These are phyloP conservation scores for Varecia variegata DNA, from an alignment of 2,797 vertebrate genomes.

Conservation along the genomic window DNA sequence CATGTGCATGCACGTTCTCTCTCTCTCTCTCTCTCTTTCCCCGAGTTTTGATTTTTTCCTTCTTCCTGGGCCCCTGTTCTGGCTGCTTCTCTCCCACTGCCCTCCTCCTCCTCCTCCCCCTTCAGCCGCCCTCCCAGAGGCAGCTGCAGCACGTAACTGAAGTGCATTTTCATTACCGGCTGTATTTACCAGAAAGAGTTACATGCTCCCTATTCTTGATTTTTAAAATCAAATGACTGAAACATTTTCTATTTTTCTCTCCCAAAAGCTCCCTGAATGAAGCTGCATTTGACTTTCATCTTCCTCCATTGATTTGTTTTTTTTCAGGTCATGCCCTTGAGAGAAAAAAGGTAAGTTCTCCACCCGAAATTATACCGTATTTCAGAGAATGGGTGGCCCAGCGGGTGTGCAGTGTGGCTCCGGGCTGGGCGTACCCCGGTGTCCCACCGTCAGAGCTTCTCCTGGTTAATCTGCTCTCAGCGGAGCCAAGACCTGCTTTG, in stretches of 20 bases:
- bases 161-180: neutral
- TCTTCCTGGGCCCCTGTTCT: neutral
- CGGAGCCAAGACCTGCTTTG: neutral
- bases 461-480: neutral
- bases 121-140: neutral
- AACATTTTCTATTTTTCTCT: conserved; percentile 6
- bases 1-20: too few relatives aligned
- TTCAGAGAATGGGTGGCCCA: neutral
- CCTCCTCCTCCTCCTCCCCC: neutral
- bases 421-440: neutral
- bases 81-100: neutral
- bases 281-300: conserved; percentile 34
- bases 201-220: neutral
- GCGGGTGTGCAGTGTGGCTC: rapidly evolving
- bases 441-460: neutral
- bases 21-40: neutral
- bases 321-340: neutral
- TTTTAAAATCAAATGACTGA: conserved; percentile 41
- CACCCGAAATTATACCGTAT: neutral
- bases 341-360: neutral
- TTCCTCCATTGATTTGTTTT: conserved; percentile 44
- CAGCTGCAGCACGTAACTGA: neutral
- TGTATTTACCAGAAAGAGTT: neutral
- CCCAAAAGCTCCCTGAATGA: neutral
- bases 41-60: neutral